phyloP scores from a whole-genome alignment of 2,888 invertebrate genomes.

The Rhaphigaster nebulosa region DNA sequence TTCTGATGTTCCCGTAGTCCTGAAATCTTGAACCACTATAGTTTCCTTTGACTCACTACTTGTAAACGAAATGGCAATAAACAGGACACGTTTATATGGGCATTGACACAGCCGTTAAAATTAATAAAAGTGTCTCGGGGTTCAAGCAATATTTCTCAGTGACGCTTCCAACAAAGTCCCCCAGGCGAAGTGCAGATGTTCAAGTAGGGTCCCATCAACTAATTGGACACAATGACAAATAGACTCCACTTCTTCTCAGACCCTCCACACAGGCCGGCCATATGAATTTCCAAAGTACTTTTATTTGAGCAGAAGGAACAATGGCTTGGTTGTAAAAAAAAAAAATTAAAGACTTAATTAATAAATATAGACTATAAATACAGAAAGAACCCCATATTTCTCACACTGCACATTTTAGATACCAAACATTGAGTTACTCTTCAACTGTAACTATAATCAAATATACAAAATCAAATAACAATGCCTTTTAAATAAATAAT shows the following conservation, averaged over 20 bases:
- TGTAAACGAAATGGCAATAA: background rate
- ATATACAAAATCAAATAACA: too few relatives aligned
- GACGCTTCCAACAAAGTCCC: background rate
- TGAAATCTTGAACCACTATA: too few relatives aligned
- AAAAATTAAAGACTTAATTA: too few relatives aligned
- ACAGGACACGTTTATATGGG: background rate
- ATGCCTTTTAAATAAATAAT: too few relatives aligned
- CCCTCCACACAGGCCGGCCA: background rate
- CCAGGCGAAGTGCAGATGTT: constrained; percentile 26
- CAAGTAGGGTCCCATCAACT: constrained; percentile 7
- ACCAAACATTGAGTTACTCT: too few relatives aligned
- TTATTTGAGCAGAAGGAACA: background rate
- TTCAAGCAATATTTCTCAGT: background rate
- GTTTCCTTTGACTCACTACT: too few relatives aligned
- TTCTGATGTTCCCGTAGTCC: too few relatives aligned
- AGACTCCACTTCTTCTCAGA: background rate
- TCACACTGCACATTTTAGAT: too few relatives aligned
- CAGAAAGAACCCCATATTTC: too few relatives aligned
- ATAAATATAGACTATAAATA: background rate
- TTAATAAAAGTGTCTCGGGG: background rate
- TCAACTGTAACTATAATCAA: too few relatives aligned
- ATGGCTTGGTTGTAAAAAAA: background rate
- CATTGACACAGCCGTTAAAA: background rate
- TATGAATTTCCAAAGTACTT: background rate
- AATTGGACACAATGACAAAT: constrained; percentile 39